These are phyloP conservation scores for Capitella teleta DNA, from an alignment of 1,140 invertebrate genomes.

Conservation along the genomic window DNA sequence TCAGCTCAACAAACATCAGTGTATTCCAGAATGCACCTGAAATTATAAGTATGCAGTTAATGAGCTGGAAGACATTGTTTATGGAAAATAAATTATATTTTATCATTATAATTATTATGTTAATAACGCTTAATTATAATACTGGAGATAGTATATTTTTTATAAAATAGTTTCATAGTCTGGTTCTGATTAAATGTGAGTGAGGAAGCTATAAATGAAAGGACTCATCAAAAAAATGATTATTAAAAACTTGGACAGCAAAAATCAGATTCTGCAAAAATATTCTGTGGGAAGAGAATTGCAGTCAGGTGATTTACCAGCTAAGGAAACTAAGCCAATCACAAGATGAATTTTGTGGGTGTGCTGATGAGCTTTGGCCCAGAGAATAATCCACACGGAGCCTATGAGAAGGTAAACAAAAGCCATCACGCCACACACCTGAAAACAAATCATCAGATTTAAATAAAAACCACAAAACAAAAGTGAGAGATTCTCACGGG, in stretches of 20 bases:
- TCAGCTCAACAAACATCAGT: background rate
- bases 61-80: background rate
- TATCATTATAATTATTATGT: background rate
- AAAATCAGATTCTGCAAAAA: no score
- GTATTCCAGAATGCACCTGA: slow-evolving; percentile 1
- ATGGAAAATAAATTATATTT: background rate
- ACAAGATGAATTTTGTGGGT: background rate
- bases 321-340: slow-evolving; percentile 2
- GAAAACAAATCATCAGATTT: no score
- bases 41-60: background rate
- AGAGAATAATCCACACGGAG: background rate
- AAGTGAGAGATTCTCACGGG: no score
- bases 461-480: no score
- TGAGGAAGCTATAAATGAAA: background rate
- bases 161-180: background rate
- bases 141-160: background rate
- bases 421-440: slow-evolving; percentile 1
- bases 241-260: background rate
- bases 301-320: background rate
- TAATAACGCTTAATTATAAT: background rate
- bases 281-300: no score
- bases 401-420: background rate
- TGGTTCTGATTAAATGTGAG: background rate
- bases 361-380: background rate
- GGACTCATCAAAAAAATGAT: background rate